A percentile compares a stretch with the other conserved stretches of the same genome.
Evolutionary conservation across 1,140 invertebrate species (phyloP).

Genomic region (Drosophila melanica): DNA sequence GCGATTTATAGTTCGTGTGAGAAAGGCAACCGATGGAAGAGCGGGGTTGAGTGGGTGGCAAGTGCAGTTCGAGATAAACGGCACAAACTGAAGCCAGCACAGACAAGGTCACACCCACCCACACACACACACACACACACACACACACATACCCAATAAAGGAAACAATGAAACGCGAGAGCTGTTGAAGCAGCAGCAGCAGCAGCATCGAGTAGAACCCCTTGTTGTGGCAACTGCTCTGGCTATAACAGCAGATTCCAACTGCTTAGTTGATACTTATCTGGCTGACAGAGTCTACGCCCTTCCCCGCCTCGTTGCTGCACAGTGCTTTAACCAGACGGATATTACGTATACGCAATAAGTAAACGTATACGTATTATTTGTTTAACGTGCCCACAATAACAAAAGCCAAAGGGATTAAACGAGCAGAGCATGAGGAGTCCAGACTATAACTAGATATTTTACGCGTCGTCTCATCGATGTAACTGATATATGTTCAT

Average conservation of each 20-base stretch:
- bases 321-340: constrained; percentile 21
- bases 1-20: constrained; percentile 36
- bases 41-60: constrained; percentile 21
- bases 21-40: constrained; percentile 52
- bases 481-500: background rate
- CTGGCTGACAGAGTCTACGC: constrained; percentile 17
- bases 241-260: constrained; percentile 72
- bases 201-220: constrained; percentile 15
- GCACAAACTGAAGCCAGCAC: constrained; percentile 59
- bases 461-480: background rate
- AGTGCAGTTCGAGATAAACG: constrained; percentile 75
- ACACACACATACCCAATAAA: constrained; percentile 15
- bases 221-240: constrained; percentile 62
- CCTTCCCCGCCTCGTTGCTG: background rate
- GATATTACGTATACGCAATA: constrained; percentile 60
- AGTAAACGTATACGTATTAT: constrained; percentile 70
- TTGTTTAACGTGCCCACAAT: constrained; percentile 65
- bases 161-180: constrained; percentile 31
- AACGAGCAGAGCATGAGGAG: background rate
- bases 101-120: constrained; percentile 39
- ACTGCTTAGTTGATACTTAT: constrained; percentile 80
- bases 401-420: constrained; percentile 64
- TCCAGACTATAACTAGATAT: background rate
- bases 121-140: constrained; percentile 23
- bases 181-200: constrained; percentile 7